These are phyloP conservation scores for Gila orcuttii DNA, from an alignment of 2,113 vertebrate genomes.

Conservation along the genomic window DNA sequence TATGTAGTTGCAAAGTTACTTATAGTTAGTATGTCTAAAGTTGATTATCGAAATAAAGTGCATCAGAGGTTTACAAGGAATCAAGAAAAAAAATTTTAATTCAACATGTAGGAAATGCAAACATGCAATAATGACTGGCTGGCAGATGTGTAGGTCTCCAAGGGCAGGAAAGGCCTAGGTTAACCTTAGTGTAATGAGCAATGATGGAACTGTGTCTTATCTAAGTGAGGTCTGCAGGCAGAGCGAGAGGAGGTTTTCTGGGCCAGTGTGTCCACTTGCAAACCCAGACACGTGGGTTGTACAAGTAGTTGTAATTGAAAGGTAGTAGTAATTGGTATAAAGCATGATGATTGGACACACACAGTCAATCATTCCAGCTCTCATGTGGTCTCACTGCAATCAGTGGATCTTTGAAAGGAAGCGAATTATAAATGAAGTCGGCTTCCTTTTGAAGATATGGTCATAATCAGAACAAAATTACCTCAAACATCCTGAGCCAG, in stretches of 20 bases:
- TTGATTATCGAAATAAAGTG: no score
- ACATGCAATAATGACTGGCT: slow-evolving; percentile 8
- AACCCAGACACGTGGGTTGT: not conserved
- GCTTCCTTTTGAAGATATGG: slow-evolving; percentile 2
- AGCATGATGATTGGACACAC: slow-evolving; percentile 20
- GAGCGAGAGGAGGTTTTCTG: not conserved
- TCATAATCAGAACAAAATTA: slow-evolving; percentile 20
- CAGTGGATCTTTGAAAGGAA: slow-evolving; percentile 16
- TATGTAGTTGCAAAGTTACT: no score
- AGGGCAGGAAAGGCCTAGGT: slow-evolving; percentile 2
- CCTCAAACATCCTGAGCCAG: not conserved
- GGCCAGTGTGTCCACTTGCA: not conserved
- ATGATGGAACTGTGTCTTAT: slow-evolving; percentile 28
- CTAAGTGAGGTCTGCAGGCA: slow-evolving; percentile 22
- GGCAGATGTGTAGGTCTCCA: not conserved
- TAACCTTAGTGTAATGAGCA: slow-evolving; percentile 24
- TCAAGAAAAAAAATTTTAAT: not conserved
- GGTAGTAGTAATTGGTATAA: slow-evolving; percentile 32
- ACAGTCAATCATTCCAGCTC: not conserved
- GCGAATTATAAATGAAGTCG: not conserved
- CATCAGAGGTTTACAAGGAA: no score
- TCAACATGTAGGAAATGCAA: not conserved
- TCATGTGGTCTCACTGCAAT: slow-evolving; percentile 18
- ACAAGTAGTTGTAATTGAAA: slow-evolving; percentile 13
- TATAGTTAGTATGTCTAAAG: no score